A percentile compares a stretch with the other conserved stretches of the same genome.
phyloP scores from a whole-genome alignment of 2,113 vertebrate species.

The Chaetura pelagica region DNA sequence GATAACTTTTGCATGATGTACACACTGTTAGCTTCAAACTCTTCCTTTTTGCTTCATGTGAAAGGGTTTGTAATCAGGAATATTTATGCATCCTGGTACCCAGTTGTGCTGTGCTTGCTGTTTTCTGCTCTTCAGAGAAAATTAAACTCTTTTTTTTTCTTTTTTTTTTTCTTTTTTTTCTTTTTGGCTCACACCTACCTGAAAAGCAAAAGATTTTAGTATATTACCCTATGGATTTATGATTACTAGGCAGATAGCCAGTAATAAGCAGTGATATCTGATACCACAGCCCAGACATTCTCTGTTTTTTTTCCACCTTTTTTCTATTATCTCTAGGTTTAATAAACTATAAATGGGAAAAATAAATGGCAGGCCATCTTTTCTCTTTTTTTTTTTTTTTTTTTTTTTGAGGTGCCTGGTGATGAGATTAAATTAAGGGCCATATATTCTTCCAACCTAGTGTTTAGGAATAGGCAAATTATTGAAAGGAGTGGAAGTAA shows the following conservation, averaged over 20 bases:
- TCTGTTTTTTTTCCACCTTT: slow-evolving; percentile 37
- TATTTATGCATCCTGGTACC: slow-evolving; percentile 52
- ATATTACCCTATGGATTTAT: slow-evolving; percentile 41
- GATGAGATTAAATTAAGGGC: slow-evolving; percentile 29
- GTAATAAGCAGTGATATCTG: slow-evolving; percentile 41
- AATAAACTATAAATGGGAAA: slow-evolving; percentile 52
- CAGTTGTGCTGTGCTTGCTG: slow-evolving; percentile 46
- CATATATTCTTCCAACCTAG: not conserved
- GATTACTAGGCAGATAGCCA: slow-evolving; percentile 49
- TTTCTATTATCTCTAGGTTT: slow-evolving; percentile 60
- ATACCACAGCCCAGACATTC: slow-evolving; percentile 15
- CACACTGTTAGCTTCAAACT: slow-evolving; percentile 63
- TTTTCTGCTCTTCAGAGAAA: slow-evolving; percentile 51
- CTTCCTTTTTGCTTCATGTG: slow-evolving; percentile 65
- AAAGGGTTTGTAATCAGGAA: slow-evolving; percentile 31
- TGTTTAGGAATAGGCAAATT: slow-evolving; percentile 25
- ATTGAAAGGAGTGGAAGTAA: slow-evolving; percentile 37
- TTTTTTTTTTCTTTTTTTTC: slow-evolving; percentile 51
- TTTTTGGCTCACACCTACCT: slow-evolving; percentile 65
- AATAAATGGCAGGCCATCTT: slow-evolving; percentile 33
- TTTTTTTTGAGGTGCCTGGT: not conserved
- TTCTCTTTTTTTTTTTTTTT: not conserved
- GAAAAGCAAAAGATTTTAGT: slow-evolving; percentile 60
- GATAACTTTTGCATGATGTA: slow-evolving; percentile 66
- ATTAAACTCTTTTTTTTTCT: slow-evolving; percentile 25